Percentiles rank a stretch among this genome's conserved stretches.
phyloP scores from a whole-genome alignment of 2,113 vertebrate species.

The Promerops cafer region DNA sequence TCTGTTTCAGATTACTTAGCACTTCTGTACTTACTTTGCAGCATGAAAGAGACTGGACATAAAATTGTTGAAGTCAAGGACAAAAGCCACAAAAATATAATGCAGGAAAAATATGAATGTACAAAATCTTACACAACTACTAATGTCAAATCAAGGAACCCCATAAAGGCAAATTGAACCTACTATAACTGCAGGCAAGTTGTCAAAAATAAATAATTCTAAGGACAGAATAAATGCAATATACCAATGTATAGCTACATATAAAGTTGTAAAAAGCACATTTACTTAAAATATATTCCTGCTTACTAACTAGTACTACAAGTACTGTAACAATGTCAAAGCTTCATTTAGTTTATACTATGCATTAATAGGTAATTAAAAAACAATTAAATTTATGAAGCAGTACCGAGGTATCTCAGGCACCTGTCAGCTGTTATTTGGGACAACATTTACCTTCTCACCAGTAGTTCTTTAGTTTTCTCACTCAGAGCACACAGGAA shows the following conservation, averaged over 20 bases:
- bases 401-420: neutral
- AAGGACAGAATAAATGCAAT: neutral
- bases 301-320: neutral
- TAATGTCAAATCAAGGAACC: neutral
- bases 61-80: slow-evolving; percentile 77
- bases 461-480: neutral
- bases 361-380: neutral
- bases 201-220: neutral
- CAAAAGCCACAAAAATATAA: slow-evolving; percentile 9
- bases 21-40: slow-evolving; percentile 89
- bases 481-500: neutral
- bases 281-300: neutral
- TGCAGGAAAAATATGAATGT: neutral
- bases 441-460: neutral
- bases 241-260: neutral
- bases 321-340: neutral
- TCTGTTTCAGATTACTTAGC: neutral
- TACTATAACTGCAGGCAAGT: neutral
- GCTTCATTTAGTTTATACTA: neutral
- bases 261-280: neutral
- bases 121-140: neutral
- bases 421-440: neutral
- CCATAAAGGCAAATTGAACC: neutral
- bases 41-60: slow-evolving; percentile 91
- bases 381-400: neutral